phyloP scores from a whole-genome alignment of 2,797 vertebrate species.

The Euphonia xanthogaster region DNA sequence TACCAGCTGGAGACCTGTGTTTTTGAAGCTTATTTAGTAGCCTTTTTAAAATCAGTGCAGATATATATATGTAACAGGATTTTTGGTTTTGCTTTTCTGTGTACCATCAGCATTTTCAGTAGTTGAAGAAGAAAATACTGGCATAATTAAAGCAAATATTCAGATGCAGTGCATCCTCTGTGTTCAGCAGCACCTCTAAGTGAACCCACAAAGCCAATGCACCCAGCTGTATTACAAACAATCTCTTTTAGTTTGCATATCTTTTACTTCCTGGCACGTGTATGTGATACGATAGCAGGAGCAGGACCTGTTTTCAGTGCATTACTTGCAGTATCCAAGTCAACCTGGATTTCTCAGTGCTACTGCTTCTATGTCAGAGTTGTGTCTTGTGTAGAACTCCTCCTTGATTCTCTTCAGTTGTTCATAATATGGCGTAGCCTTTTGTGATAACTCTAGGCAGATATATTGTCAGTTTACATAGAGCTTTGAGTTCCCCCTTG shows the following conservation, averaged over 20 bases:
- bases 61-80: background rate
- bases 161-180: background rate
- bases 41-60: background rate
- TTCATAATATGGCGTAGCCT: background rate
- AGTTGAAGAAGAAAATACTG: background rate
- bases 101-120: background rate
- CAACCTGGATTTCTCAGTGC: background rate
- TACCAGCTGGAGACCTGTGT: background rate
- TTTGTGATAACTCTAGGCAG: background rate
- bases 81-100: background rate
- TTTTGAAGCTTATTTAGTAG: background rate
- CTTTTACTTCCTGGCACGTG: background rate
- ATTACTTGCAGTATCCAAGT: background rate
- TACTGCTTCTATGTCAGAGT: background rate
- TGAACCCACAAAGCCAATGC: background rate
- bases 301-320: background rate
- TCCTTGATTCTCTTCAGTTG: background rate
- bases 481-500: background rate
- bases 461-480: background rate
- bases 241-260: background rate
- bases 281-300: rapidly evolving
- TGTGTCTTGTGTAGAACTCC: background rate
- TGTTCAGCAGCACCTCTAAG: background rate
- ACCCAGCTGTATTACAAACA: background rate
- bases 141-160: background rate